Evolutionary conservation across 2,797 vertebrate genomes (phyloP).

Genomic region (Hemitrygon akajei): DNA sequence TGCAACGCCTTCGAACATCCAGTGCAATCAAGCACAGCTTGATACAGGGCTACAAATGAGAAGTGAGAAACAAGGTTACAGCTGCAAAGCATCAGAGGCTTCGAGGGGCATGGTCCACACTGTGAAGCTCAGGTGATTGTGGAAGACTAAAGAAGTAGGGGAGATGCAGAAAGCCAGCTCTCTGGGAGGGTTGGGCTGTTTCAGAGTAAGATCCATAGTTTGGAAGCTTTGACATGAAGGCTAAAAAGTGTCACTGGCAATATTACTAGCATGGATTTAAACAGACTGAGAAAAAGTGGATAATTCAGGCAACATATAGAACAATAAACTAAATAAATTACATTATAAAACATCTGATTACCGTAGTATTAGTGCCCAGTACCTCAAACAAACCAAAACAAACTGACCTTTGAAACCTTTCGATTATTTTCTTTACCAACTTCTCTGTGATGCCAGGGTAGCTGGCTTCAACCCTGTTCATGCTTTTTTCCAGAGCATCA

Average conservation of each 20-base stretch:
- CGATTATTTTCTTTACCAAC: constrained; percentile 83
- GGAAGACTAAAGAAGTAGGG: not conserved
- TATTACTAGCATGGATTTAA: not conserved
- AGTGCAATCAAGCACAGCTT: too few species aligned
- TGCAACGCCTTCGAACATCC: not conserved
- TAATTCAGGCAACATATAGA: not conserved
- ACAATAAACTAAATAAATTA: not conserved
- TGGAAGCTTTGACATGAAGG: not conserved
- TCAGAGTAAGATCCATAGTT: not conserved
- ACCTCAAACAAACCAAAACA: not conserved
- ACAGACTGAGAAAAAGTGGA: not conserved
- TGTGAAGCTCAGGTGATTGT: not conserved
- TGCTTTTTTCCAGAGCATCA: constrained; percentile 82
- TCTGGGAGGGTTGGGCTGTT: not conserved
- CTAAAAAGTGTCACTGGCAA: not conserved
- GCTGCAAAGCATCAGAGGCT: not conserved
- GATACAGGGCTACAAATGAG: not conserved
- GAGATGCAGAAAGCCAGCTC: not conserved
- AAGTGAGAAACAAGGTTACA: not conserved
- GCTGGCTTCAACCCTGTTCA: constrained; percentile 70
- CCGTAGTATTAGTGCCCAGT: not conserved
- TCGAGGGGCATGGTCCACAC: not conserved
- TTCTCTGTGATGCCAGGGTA: constrained; percentile 87
- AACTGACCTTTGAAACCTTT: constrained; percentile 77
- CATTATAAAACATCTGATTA: not conserved